phyloP scores from a whole-genome alignment of 1,140 invertebrate genomes.

The Vanessa tameamea region DNA sequence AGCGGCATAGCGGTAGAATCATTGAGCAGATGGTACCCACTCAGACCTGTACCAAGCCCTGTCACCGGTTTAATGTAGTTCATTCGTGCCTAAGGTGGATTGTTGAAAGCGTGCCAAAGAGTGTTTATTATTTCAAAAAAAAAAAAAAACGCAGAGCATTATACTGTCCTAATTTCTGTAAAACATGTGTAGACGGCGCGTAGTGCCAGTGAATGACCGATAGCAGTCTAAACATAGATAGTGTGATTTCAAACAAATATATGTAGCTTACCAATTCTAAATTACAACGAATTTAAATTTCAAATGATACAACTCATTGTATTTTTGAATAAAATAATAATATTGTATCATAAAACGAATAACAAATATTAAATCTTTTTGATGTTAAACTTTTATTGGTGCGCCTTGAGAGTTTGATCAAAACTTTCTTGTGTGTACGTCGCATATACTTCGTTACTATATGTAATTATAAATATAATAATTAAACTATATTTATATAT shows the following conservation, averaged over 20 bases:
- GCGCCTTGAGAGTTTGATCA: no score
- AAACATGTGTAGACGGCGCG: constrained; percentile 29
- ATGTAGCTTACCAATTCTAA: background rate
- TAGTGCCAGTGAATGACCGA: constrained; percentile 60
- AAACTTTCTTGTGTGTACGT: no score
- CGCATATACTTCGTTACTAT: no score
- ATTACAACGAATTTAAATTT: background rate
- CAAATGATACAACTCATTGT: no score
- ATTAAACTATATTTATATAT: no score
- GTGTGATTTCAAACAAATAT: constrained; percentile 13
- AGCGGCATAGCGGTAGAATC: no score
- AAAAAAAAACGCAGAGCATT: constrained; percentile 13
- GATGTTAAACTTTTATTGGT: no score
- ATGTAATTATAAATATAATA: no score
- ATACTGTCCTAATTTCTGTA: constrained; percentile 35
- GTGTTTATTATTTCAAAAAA: constrained; percentile 44
- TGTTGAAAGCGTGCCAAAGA: constrained; percentile 55
- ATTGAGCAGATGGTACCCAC: no score
- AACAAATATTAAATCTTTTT: background rate
- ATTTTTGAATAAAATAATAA: background rate
- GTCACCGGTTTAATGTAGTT: background rate
- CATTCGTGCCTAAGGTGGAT: constrained; percentile 13
- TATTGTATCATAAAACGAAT: background rate
- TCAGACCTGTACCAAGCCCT: no score
- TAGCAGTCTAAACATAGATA: constrained; percentile 44